A percentile compares a stretch with the other conserved stretches of the same genome.
phyloP scores from a whole-genome alignment of 2,113 vertebrate genomes.

The Ifrita kowaldi region DNA sequence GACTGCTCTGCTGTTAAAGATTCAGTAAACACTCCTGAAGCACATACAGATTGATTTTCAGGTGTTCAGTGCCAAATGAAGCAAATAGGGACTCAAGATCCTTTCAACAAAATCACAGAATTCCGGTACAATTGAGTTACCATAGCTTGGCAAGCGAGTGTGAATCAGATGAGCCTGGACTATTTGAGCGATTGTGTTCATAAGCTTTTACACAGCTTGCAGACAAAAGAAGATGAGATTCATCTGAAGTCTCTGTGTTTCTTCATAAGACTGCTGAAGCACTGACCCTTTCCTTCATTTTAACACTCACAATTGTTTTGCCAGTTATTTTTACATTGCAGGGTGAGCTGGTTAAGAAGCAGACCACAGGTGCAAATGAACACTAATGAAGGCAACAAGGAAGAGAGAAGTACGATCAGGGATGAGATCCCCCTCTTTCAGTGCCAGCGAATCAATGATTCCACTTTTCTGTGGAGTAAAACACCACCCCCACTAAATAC shows the following conservation, averaged over 20 bases:
- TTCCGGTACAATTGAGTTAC: background rate
- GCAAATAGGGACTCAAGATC: background rate
- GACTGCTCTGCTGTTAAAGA: background rate
- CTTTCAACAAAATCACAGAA: background rate
- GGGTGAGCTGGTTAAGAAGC: background rate
- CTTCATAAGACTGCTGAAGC: background rate
- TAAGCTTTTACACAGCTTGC: background rate
- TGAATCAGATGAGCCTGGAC: background rate
- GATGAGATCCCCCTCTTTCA: background rate
- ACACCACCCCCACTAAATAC: background rate
- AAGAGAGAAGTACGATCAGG: background rate
- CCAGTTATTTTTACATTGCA: background rate
- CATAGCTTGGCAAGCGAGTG: rapidly evolving
- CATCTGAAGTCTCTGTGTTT: background rate
- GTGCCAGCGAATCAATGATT: background rate
- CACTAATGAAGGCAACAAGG: background rate
- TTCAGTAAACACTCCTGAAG: background rate
- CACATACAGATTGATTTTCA: background rate
- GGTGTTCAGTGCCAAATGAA: background rate
- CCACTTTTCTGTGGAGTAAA: background rate
- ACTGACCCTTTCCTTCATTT: background rate
- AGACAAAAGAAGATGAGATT: background rate
- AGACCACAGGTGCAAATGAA: background rate
- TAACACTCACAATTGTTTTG: background rate
- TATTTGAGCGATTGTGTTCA: background rate